Conservation (phyloP, 2,113 vertebrate species). For the Thamnaconus septentrionalis region DNA sequence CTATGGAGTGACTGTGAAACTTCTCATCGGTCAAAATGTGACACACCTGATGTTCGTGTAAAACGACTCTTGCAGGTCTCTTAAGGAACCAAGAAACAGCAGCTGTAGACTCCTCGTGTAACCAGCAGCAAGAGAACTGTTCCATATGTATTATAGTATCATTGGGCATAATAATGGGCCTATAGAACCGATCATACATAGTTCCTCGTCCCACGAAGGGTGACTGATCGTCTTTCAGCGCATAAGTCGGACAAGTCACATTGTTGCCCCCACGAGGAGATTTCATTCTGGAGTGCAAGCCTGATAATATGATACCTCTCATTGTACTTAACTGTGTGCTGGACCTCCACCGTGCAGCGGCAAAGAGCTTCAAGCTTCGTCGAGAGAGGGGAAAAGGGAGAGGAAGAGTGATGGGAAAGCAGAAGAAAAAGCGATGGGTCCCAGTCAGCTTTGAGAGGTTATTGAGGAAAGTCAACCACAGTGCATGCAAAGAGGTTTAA, state of each 20-base stretch:
- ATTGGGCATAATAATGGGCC: conserved; percentile 50
- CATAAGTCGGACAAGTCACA: conserved; percentile 60
- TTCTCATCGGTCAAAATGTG: too few relatives aligned
- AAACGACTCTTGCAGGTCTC: too few relatives aligned
- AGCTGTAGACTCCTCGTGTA: too few relatives aligned
- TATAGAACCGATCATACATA: conserved; percentile 51
- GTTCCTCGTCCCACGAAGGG: conserved; percentile 57
- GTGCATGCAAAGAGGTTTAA: conserved; percentile 47
- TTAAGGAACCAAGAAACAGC: too few relatives aligned
- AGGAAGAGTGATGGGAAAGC: conserved; percentile 24
- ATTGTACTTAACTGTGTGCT: conserved; percentile 53
- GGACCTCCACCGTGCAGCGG: conserved; percentile 44
- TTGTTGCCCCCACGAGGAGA: conserved; percentile 54
- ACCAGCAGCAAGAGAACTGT: too few relatives aligned
- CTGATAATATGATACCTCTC: conserved; percentile 66
- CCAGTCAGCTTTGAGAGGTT: conserved; percentile 48
- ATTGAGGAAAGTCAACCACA: conserved; percentile 49
- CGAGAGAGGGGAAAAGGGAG: conserved; percentile 17
- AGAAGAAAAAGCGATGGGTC: conserved; percentile 35
- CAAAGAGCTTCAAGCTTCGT: conserved; percentile 36
- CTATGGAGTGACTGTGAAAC: too few relatives aligned
- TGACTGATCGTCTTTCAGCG: conserved; percentile 67
- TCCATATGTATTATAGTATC: too few relatives aligned
- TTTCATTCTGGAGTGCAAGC: conserved; percentile 50
- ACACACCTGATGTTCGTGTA: too few relatives aligned